Evolutionary conservation across 2,797 vertebrate species (phyloP).

Genomic region (Pyrocephalus nanus): DNA sequence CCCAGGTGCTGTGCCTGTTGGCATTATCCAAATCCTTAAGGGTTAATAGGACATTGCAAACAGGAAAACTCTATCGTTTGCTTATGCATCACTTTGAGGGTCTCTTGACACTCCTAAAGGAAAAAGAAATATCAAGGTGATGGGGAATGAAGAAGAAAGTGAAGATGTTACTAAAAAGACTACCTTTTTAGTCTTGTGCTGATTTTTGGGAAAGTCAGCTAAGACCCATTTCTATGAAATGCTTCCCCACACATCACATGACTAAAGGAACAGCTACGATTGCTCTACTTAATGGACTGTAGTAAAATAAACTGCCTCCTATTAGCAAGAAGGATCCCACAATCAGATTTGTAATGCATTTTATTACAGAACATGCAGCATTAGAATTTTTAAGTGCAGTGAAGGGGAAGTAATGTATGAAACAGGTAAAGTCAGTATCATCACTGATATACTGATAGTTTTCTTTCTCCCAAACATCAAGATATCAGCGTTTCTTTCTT

Average conservation of each 20-base stretch:
- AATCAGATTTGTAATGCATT: conserved; percentile 42
- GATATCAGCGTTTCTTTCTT: not conserved
- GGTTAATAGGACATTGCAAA: not conserved
- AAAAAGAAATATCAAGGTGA: not conserved
- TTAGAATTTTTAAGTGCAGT: conserved; percentile 19
- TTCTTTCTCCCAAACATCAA: not conserved
- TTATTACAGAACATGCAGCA: conserved; percentile 34
- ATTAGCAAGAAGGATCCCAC: conserved; percentile 24
- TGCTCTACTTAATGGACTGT: conserved; percentile 48
- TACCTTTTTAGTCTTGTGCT: not conserved
- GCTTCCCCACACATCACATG: not conserved
- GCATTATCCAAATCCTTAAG: not conserved
- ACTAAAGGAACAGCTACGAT: conserved; percentile 9
- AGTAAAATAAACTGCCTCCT: conserved; percentile 55
- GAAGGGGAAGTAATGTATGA: not conserved
- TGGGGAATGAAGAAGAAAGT: not conserved
- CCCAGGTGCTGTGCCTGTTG: not conserved
- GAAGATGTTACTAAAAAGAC: not conserved
- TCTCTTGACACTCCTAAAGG: not conserved
- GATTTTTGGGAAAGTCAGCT: conserved; percentile 40
- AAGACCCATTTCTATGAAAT: conserved; percentile 44
- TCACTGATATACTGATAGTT: not conserved
- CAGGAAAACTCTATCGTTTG: not conserved
- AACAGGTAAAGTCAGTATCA: not conserved
- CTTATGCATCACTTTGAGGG: not conserved